Percentiles rank a stretch among this genome's conserved stretches.
phyloP scores from a whole-genome alignment of 1,140 invertebrate species.

The Musca vetustissima region DNA sequence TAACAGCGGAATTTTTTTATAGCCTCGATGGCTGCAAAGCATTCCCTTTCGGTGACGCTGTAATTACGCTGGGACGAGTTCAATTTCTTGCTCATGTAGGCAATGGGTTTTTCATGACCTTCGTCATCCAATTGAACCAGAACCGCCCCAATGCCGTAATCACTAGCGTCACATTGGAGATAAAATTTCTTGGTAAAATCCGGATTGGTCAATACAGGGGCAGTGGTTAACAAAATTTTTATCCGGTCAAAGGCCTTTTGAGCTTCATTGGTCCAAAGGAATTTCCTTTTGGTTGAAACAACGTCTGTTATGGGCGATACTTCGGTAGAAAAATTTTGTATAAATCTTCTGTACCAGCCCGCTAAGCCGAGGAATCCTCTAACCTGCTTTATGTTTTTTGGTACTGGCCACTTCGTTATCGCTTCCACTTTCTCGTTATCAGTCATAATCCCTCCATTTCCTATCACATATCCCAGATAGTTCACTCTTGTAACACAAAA shows the following conservation, averaged over 20 bases:
- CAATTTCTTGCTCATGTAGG: conserved; percentile 26
- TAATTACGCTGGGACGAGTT: conserved; percentile 13
- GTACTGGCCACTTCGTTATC: neutral
- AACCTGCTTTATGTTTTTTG: conserved; percentile 13
- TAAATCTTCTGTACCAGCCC: conserved; percentile 24
- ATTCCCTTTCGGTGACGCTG: conserved; percentile 40
- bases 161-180: conserved; percentile 45
- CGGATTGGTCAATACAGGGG: conserved; percentile 39
- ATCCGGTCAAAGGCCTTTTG: neutral
- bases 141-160: conserved; percentile 45
- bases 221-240: conserved; percentile 5
- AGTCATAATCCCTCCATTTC: conserved; percentile 3
- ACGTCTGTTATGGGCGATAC: conserved; percentile 27
- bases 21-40: conserved; percentile 54
- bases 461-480: conserved; percentile 24
- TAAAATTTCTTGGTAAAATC: conserved; percentile 25
- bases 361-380: conserved; percentile 4
- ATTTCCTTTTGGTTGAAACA: conserved; percentile 10
- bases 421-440: neutral
- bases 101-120: conserved; percentile 26
- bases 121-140: conserved; percentile 41
- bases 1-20: conserved; percentile 54
- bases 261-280: conserved; percentile 6
- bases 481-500: conserved; percentile 25
- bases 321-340: conserved; percentile 12